Evolutionary conservation across 2,113 vertebrate species (phyloP), one percentile per base, ranked within the genome.

Genomic region (Plectropomus leopardus): DNA sequence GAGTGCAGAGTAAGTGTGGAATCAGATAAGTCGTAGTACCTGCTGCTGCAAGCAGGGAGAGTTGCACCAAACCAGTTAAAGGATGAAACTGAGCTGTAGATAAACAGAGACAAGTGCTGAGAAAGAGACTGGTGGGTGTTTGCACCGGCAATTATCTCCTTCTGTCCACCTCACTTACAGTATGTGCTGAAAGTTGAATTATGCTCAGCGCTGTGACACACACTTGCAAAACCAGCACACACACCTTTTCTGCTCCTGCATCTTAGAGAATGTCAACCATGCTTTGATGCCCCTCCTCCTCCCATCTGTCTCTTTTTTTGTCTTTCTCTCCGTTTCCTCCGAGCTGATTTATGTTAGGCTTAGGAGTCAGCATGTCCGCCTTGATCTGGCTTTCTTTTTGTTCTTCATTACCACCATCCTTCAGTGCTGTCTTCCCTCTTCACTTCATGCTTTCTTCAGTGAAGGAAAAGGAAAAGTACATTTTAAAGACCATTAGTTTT

Each of bases 301-400:
- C 63, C 71, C 7, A 50, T 36, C 50, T 63, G n/a, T 57, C 55
- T 72, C 50, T 51, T 69, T 48, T 53, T 82, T 72, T 69, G 64
- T 69, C 74, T 65, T 51, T 78, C 59, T 13, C 70, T 69, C 40
- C 24, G 78, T 83, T 89, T 89, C 87, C 85, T 82, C 57, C 26
- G 71, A 71, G 65, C 68, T 89, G 89, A 92, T 94, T 91, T 92
- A 93, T 90, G 88, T 92, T 78, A 54, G 40, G 44, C 84, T 72
- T 85, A 26, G 47, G 76, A 83, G 76, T 78, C 76, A 11, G 65
- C 69, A 28, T 61, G 83, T 79, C 76, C 47, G 57, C 83, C 86
- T 86, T 69, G 58, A 87, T 80, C 60, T 66, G 24, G 1, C 51
- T 66, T 44, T 19, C 36, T 63, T 65, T 84, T 80, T 28, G 26